phyloP scores from a whole-genome alignment of 1,140 invertebrate species.

The Tetramorium parvispinum region DNA sequence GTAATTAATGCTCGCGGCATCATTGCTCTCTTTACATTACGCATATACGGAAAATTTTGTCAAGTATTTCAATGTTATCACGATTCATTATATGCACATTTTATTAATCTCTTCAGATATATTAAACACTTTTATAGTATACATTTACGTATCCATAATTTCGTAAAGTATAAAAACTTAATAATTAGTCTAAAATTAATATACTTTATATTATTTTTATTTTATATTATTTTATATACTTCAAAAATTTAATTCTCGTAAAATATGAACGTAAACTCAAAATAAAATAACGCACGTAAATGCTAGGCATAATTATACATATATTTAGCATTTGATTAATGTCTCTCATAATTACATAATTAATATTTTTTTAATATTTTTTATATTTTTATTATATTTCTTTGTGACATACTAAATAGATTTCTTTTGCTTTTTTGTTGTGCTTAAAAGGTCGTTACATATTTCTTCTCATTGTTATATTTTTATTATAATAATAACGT shows the following conservation, averaged over 20 bases:
- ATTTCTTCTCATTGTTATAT: not conserved
- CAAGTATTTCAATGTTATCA: not conserved
- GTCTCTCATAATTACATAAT: not conserved
- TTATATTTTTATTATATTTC: too few relatives aligned
- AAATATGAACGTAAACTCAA: not conserved
- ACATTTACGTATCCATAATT: not conserved
- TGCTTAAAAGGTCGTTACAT: not conserved
- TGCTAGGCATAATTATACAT: not conserved
- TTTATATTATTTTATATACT: too few relatives aligned
- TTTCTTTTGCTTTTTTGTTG: not conserved
- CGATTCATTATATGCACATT: not conserved
- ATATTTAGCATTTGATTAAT: too few relatives aligned
- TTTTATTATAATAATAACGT: not conserved
- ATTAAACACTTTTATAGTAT: not conserved
- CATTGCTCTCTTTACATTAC: not conserved
- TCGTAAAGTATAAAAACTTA: not conserved
- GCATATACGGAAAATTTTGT: not conserved
- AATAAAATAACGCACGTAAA: too few relatives aligned
- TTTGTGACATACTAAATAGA: not conserved
- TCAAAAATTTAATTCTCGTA: not conserved
- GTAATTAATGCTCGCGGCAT: slow-evolving; percentile 25
- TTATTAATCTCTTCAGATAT: not conserved
- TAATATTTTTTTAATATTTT: not conserved
- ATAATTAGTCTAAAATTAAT: not conserved
- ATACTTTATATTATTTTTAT: too few relatives aligned